phyloP scores from a whole-genome alignment of 2,797 vertebrate genomes.

The Macrochelys suwanniensis region DNA sequence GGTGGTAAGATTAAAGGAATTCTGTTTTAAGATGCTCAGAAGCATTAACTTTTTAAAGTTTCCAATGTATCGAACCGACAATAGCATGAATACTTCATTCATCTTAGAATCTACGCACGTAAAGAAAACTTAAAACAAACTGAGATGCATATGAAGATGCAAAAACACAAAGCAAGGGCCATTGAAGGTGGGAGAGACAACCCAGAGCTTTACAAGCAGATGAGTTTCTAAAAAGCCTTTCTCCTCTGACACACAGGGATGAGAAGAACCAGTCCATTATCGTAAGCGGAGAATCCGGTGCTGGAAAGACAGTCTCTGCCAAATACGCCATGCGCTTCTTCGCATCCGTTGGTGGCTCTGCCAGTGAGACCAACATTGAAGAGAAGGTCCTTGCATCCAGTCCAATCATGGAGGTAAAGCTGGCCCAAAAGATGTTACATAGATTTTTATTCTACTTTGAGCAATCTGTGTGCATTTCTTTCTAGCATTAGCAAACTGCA shows the following conservation, averaged over 20 bases:
- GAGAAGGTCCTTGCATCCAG: conserved; percentile 94
- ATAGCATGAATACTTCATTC: neutral
- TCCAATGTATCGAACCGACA: accelerated
- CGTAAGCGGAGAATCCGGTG: conserved; percentile 95
- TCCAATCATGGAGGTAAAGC: conserved; percentile 95
- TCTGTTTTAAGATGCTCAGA: neutral
- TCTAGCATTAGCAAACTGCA: neutral
- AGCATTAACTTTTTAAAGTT: accelerated
- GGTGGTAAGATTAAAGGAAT: neutral
- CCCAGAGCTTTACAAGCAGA: neutral
- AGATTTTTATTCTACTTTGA: accelerated
- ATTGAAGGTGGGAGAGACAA: accelerated
- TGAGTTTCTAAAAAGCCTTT: neutral
- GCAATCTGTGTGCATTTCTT: neutral
- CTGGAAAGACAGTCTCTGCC: conserved; percentile 96
- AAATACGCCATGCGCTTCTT: conserved; percentile 98
- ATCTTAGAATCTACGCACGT: neutral
- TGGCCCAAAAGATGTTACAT: accelerated
- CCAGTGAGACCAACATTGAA: conserved; percentile 91
- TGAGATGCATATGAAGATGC: accelerated
- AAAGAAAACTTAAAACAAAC: accelerated
- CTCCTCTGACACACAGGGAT: conserved; percentile 82
- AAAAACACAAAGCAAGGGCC: neutral
- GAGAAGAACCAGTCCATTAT: conserved; percentile 99
- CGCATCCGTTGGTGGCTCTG: conserved; percentile 90